Evolutionary conservation across 2,888 invertebrate species (phyloP), one percentile per base, ranked within the genome.

Genomic region (Poecilus cupreus): DNA sequence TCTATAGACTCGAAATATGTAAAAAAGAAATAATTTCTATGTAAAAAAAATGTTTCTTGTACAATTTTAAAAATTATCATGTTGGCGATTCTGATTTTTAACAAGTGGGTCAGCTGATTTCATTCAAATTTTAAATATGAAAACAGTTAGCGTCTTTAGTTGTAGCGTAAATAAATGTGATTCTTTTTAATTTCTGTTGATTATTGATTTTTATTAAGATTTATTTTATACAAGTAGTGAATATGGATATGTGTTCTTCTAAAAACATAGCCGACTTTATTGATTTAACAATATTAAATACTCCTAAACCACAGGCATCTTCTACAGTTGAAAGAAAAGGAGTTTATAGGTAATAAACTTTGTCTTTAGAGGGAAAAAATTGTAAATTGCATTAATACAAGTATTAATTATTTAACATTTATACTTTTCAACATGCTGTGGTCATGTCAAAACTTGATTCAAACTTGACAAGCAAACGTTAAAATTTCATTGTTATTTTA

Each of bases 261-360:
- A 64, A 46, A 68, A 49, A 78, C 3, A 57, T n/a, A 16, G 32
- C 79, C 3, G 84, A 86, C 77, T 85, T 86, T 70, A 84, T 84
- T 32, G 86, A 88, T 82, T 82, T 85, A 74, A 88, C 88, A 10
- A 82, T 89, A 43, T 79, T 87, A 81, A 86, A 83, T 74, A 90
- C 89, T 16, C 89, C 90, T 26, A 83, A 87, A 83, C 90, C 90
- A 5, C 88, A 88, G 83, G 90, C 89, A 46, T 86, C 88, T 16
- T 90, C 90, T 2, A 90, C 90, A 18, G 88, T 88, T 24, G 86
- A 87, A 79, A 87, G 88, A 82, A 88, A 87, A 84, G 26, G 60
- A 60, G 32, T 60, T 8, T 24, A 32, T 13, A 54, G 76, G 54
- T 76, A 57, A 32, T 32, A 75, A 54, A 18, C 13, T 54, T 54